Percentiles rank a stretch among this genome's conserved stretches.
Evolutionary conservation across 64 coral and sea anemone genomes (phyloP).

Genomic region (Montipora capricornis): DNA sequence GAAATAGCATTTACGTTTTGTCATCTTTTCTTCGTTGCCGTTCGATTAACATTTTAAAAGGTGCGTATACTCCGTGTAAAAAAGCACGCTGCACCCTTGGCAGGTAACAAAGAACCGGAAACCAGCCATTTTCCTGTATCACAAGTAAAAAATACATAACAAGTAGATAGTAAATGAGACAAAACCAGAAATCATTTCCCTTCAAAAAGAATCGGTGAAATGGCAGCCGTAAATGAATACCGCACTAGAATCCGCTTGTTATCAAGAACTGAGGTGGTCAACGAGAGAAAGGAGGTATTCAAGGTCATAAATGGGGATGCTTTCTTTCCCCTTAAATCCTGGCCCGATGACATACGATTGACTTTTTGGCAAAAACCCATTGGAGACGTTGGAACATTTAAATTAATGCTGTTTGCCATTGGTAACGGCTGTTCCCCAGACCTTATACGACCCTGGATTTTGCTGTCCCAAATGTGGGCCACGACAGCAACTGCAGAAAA

Average conservation of each 20-base stretch:
- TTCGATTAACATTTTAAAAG: not conserved
- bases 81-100: not conserved
- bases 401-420: constrained; percentile 1
- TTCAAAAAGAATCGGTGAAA: not conserved
- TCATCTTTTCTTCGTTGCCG: not conserved
- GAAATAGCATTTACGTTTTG: not conserved
- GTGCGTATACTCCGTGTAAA: not conserved
- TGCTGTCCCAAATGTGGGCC: constrained; percentile 1
- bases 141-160: not conserved
- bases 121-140: not conserved
- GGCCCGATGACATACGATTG: not conserved
- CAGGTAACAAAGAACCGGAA: not conserved
- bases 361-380: not conserved
- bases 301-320: not conserved
- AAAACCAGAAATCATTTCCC: not conserved
- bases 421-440: not conserved
- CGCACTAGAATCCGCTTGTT: not conserved
- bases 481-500: constrained; percentile 1
- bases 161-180: not conserved
- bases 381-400: constrained; percentile 8
- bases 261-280: not conserved
- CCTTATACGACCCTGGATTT: not conserved
- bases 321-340: not conserved
- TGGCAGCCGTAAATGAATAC: not conserved
- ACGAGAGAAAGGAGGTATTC: not conserved